These are phyloP conservation scores for Papilio machaon DNA, from an alignment of 1,140 invertebrate species.

Conservation along the genomic window DNA sequence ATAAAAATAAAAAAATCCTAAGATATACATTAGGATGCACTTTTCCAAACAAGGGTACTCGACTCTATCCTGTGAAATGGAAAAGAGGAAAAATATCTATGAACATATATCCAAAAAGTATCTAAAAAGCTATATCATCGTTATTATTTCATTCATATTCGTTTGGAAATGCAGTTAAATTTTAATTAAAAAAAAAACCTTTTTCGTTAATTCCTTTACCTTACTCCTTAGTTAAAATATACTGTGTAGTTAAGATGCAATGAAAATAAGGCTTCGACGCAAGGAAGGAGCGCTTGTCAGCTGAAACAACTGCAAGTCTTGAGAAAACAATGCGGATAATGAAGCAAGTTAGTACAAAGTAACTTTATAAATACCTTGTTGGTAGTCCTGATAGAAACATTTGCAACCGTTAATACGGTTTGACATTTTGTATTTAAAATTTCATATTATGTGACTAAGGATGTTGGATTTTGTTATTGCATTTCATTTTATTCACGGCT, in stretches of 20 bases:
- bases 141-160: no score
- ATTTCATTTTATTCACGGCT: neutral
- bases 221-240: conserved; percentile 1
- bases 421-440: neutral
- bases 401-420: neutral
- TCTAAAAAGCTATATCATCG: no score
- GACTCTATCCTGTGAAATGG: no score
- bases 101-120: neutral
- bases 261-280: conserved; percentile 9
- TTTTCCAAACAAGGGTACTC: no score
- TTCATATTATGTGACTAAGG: neutral
- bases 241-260: neutral
- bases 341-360: conserved; percentile 32
- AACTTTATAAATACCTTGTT: conserved; percentile 34
- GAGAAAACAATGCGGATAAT: conserved; percentile 35
- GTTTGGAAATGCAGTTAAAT: neutral
- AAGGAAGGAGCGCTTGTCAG: neutral
- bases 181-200: neutral
- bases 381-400: neutral
- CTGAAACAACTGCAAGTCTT: conserved; percentile 24
- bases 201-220: neutral
- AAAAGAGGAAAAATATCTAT: no score
- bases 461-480: neutral
- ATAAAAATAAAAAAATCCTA: no score
- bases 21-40: no score